phyloP scores from a whole-genome alignment of 2,888 invertebrate species.

The Neoaliturus tenellus region DNA sequence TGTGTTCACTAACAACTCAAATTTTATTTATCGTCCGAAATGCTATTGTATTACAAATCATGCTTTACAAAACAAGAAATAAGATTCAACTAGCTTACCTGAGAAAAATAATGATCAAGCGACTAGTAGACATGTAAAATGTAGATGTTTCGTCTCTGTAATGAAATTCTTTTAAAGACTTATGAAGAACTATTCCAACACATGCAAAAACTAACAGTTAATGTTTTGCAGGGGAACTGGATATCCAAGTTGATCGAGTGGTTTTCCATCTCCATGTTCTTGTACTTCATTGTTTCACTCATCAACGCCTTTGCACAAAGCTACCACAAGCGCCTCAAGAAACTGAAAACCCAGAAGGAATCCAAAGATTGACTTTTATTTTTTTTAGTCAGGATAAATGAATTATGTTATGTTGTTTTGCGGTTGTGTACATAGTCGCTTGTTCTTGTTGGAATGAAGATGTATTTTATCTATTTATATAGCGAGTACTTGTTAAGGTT shows the following conservation, averaged over 20 bases:
- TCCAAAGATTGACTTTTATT: conserved; percentile 28
- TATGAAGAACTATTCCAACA: too few species aligned
- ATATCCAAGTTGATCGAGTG: conserved; percentile 61
- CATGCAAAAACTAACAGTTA: not conserved
- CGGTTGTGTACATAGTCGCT: conserved; percentile 33
- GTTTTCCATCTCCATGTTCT: conserved; percentile 64
- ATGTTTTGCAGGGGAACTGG: conserved; percentile 29
- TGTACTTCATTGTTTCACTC: conserved; percentile 97
- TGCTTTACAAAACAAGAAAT: too few species aligned
- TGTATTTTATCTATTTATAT: conserved; percentile 39
- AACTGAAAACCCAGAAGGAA: conserved; percentile 22
- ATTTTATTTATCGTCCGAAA: too few species aligned
- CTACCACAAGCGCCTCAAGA: conserved; percentile 81
- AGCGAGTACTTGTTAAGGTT: not conserved
- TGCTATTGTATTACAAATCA: too few species aligned
- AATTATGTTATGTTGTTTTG: conserved; percentile 12
- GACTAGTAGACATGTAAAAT: too few species aligned
- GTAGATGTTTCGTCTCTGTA: too few species aligned
- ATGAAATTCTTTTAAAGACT: too few species aligned
- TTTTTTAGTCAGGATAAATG: not conserved
- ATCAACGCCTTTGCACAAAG: conserved; percentile 98
- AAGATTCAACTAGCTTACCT: too few species aligned
- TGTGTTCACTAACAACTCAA: too few species aligned
- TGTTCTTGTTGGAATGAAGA: conserved; percentile 38
- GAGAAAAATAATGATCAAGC: too few species aligned